These are phyloP conservation scores for Brachymystax lenok DNA, from an alignment of 2,797 vertebrate species.

Conservation along the genomic window DNA sequence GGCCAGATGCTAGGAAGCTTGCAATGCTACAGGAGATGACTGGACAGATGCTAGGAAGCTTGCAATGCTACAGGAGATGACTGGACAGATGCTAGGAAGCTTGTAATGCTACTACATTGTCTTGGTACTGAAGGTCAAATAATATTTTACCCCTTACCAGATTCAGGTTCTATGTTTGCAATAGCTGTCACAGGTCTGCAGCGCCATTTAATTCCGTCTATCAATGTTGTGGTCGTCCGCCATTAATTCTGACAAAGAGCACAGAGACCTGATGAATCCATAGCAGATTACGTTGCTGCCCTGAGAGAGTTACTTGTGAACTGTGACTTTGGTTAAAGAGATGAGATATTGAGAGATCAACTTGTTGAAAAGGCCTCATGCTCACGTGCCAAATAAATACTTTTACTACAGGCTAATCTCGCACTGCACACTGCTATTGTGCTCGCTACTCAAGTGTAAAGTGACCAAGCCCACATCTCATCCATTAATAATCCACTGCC, in stretches of 20 bases:
- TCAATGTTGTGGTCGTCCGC: background rate
- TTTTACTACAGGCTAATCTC: background rate
- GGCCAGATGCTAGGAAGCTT: background rate
- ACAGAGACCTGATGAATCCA: slow-evolving; percentile 4
- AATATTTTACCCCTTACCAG: background rate
- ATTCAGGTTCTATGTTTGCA: background rate
- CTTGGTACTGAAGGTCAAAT: background rate
- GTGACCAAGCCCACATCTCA: background rate
- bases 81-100: background rate
- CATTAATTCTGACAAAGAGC: background rate
- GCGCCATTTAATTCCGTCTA: slow-evolving; percentile 3
- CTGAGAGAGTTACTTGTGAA: background rate
- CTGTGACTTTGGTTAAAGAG: slow-evolving; percentile 6
- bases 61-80: background rate
- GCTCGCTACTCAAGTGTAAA: background rate
- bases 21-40: background rate
- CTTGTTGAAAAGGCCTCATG: background rate
- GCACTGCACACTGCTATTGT: background rate
- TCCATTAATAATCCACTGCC: background rate
- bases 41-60: background rate
- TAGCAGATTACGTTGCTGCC: background rate
- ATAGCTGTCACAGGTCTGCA: background rate
- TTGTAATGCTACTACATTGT: background rate
- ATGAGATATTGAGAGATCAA: background rate
- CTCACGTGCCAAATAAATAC: background rate